A percentile compares a stretch with the other conserved stretches of the same genome.
These are phyloP conservation scores for Trachurus trachurus DNA, from an alignment of 2,797 vertebrate species.

Conservation along the genomic window DNA sequence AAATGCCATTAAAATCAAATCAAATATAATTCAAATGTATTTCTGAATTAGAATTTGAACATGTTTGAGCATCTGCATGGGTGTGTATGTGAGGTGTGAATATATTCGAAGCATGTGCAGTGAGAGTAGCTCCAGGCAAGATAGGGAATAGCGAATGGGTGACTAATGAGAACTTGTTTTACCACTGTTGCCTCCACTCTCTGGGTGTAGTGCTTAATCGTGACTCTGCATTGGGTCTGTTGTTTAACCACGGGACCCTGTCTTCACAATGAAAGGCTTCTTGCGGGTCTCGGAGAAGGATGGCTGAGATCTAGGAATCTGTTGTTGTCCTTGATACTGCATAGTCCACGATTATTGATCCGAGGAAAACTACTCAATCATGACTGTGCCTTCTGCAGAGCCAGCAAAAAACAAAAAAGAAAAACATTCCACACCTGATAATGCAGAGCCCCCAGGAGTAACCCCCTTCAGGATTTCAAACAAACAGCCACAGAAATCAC, in stretches of 20 bases:
- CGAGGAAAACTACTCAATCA: constrained; percentile 75
- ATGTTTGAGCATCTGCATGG: constrained; percentile 38
- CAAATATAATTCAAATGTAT: constrained; percentile 43
- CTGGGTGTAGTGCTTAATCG: constrained; percentile 66
- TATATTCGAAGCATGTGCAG: constrained; percentile 68
- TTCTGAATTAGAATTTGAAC: constrained; percentile 40
- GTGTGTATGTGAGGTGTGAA: constrained; percentile 47
- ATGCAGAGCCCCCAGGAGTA: constrained; percentile 30
- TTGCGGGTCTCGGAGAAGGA: constrained; percentile 54
- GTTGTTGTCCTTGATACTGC: constrained; percentile 74
- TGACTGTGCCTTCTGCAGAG: constrained; percentile 72
- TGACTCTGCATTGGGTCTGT: constrained; percentile 63
- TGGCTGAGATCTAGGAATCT: constrained; percentile 62
- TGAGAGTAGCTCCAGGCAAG: constrained; percentile 59
- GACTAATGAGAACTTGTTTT: constrained; percentile 82
- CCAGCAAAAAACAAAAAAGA: constrained; percentile 49
- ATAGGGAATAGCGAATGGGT: constrained; percentile 64
- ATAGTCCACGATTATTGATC: constrained; percentile 79
- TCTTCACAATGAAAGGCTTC: constrained; percentile 46
- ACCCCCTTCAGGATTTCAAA: constrained; percentile 28
- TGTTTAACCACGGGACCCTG: constrained; percentile 53
- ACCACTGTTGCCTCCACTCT: constrained; percentile 64
- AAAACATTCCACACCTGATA: constrained; percentile 52
- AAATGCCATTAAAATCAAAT: constrained; percentile 58
- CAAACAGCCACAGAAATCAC: constrained; percentile 19